These are phyloP conservation scores for Reticulitermes lucifugus DNA, from an alignment of 2,888 invertebrate species.

Conservation along the genomic window DNA sequence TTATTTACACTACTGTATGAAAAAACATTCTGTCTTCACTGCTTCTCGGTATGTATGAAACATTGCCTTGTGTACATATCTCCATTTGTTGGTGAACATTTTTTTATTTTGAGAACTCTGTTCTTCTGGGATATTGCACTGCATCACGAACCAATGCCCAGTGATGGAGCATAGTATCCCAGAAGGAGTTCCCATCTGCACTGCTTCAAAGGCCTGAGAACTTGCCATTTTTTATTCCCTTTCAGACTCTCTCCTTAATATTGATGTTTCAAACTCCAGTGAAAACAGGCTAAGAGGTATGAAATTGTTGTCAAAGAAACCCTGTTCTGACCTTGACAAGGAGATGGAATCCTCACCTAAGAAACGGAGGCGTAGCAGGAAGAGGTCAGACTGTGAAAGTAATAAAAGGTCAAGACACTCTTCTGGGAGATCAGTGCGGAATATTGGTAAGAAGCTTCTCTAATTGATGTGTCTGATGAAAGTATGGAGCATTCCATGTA, in stretches of 20 bases:
- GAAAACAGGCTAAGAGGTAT: conserved; percentile 43
- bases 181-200: no score
- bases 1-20: no score
- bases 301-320: conserved; percentile 47
- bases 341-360: conserved; percentile 60
- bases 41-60: no score
- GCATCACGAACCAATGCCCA: no score
- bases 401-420: conserved; percentile 48
- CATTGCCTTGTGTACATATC: no score
- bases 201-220: no score
- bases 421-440: conserved; percentile 20
- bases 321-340: conserved; percentile 41
- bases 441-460: neutral
- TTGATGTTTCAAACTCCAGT: conserved; percentile 51
- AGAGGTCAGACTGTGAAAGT: conserved; percentile 62
- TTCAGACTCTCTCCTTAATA: conserved; percentile 53
- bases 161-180: no score
- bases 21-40: no score
- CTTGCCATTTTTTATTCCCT: neutral
- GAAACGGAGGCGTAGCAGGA: conserved; percentile 66
- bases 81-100: no score
- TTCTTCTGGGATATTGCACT: no score
- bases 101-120: no score
- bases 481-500: no score
- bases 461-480: neutral